Evolutionary conservation across 2,797 vertebrate genomes (phyloP).

Genomic region (Liparis tanakae): DNA sequence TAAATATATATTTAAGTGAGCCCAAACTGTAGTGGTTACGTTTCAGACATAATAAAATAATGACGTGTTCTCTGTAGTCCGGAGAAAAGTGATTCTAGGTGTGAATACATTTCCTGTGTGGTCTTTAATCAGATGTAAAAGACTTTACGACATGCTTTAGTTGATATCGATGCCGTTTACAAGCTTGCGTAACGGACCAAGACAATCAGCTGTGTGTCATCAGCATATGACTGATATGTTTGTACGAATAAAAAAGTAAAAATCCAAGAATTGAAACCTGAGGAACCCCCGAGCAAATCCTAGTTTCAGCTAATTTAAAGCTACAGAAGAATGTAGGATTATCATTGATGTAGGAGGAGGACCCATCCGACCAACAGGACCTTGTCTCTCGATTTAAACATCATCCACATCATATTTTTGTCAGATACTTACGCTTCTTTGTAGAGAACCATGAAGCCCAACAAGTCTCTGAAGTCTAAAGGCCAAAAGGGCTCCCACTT

Average conservation of each 20-base stretch:
- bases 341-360: not conserved
- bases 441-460: slow-evolving; percentile 98
- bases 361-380: not conserved
- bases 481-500: slow-evolving; percentile 96
- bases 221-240: not conserved
- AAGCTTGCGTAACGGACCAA: not conserved
- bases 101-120: not conserved
- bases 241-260: not conserved
- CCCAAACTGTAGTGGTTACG: not conserved
- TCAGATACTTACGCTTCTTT: slow-evolving; percentile 94
- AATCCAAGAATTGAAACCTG: not conserved
- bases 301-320: slow-evolving; percentile 8
- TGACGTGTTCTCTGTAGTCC: not conserved
- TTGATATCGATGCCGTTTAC: not conserved
- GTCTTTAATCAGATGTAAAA: not conserved
- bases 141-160: not conserved
- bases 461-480: slow-evolving; percentile 91
- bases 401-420: not conserved
- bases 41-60: slow-evolving; percentile 1
- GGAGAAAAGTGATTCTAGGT: not conserved
- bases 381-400: not conserved
- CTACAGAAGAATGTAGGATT: not conserved
- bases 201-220: not conserved
- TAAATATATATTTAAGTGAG: not conserved
- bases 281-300: not conserved